Evolutionary conservation across 2,888 invertebrate species (phyloP).

Genomic region (Bimastos eiseni): DNA sequence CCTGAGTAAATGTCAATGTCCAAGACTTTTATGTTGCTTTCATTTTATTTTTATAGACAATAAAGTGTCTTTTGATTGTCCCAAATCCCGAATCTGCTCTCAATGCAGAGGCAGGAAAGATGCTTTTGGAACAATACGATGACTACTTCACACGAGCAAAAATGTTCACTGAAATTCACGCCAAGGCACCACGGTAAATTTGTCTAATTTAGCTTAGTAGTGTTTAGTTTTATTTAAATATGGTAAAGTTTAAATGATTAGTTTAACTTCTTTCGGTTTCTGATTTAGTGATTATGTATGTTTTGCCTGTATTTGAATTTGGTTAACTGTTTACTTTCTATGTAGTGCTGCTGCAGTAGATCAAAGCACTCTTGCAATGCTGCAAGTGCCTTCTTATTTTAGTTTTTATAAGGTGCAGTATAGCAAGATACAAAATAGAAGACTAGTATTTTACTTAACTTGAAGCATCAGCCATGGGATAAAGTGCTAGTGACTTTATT

Average conservation of each 20-base stretch:
- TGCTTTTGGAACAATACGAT: conserved; percentile 87
- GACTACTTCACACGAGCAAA: conserved; percentile 85
- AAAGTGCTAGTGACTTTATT: background rate
- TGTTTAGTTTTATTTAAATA: background rate
- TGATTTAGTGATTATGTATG: background rate
- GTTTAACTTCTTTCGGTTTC: background rate
- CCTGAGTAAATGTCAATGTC: background rate
- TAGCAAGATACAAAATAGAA: no score
- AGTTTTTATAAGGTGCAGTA: background rate
- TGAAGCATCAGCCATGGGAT: background rate
- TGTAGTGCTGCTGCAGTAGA: background rate
- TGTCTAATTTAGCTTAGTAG: background rate
- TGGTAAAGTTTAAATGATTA: background rate
- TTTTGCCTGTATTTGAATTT: background rate
- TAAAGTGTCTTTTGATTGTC: conserved; percentile 92
- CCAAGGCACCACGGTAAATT: conserved; percentile 59
- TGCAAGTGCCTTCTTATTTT: background rate
- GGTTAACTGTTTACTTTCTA: background rate
- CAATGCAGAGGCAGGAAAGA: conserved; percentile 93
- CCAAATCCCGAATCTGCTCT: conserved; percentile 96
- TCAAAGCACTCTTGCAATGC: background rate
- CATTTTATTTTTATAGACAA: conserved; percentile 68
- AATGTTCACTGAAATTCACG: conserved; percentile 90
- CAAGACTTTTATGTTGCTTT: background rate
- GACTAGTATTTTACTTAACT: background rate